Conservation (phyloP, 2,888 invertebrate species). For the Flexamia atlantica region DNA sequence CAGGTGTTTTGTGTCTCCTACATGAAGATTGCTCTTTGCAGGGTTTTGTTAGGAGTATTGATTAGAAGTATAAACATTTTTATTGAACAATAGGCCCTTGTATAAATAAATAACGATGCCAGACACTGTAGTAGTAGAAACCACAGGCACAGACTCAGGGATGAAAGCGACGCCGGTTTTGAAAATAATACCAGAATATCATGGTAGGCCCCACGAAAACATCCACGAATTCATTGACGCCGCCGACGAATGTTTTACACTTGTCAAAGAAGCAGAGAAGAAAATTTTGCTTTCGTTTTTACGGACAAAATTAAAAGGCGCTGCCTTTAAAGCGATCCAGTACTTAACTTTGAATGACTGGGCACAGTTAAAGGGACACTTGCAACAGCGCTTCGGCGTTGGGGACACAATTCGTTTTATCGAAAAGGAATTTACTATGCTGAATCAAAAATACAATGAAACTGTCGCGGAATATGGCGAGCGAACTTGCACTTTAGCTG, state of each 20-base stretch:
- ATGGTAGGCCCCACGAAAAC: background rate
- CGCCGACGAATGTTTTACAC: background rate
- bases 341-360: conserved; percentile 6
- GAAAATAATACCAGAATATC: conserved; percentile 29
- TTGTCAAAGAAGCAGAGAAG: background rate
- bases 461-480: conserved; percentile 36
- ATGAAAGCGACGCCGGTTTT: conserved; percentile 13
- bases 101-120: background rate
- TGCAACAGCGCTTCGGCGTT: conserved; percentile 34
- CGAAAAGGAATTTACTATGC: conserved; percentile 44
- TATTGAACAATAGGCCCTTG: background rate
- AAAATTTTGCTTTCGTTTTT: conserved; percentile 26
- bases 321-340: conserved; percentile 48
- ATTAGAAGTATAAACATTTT: background rate
- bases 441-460: conserved; percentile 6
- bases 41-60: no score
- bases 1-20: background rate
- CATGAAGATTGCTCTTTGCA: background rate
- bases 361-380: conserved; percentile 20
- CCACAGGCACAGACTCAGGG: background rate
- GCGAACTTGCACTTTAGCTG: conserved; percentile 14
- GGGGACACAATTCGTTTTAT: conserved; percentile 35
- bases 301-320: conserved; percentile 2
- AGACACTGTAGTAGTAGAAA: background rate
- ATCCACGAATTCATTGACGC: conserved; percentile 35